phyloP scores from a whole-genome alignment of 2,113 vertebrate species.

The Mixornis gularis region DNA sequence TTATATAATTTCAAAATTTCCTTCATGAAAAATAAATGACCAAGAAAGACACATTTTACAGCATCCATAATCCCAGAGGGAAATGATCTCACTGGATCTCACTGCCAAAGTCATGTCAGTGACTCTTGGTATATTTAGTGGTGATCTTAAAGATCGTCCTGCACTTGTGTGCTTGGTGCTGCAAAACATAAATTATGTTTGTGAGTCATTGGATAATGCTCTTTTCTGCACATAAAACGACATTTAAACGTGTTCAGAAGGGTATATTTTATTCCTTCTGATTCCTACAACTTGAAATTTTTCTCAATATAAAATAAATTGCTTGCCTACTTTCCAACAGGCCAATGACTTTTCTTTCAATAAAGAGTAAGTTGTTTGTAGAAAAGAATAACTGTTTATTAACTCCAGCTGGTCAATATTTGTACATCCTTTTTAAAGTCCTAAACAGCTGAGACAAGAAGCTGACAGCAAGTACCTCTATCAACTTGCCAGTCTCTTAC shows the following conservation, averaged over 20 bases:
- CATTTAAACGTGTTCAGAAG: neutral
- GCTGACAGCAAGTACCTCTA: neutral
- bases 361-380: neutral
- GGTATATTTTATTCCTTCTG: neutral
- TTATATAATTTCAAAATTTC: neutral
- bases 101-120: neutral
- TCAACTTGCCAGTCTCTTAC: neutral
- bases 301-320: neutral
- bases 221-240: neutral
- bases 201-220: neutral
- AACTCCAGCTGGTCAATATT: conserved; percentile 17
- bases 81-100: neutral
- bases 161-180: neutral
- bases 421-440: neutral
- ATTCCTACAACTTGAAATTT: neutral
- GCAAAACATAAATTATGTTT: neutral
- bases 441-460: neutral
- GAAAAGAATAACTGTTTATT: conserved; percentile 20
- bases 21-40: neutral
- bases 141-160: neutral
- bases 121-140: neutral
- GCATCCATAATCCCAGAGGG: neutral
- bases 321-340: neutral
- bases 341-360: neutral
- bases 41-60: neutral